Evolutionary conservation across 2,797 vertebrate genomes (phyloP).

Genomic region (Rhinoraja longicauda): DNA sequence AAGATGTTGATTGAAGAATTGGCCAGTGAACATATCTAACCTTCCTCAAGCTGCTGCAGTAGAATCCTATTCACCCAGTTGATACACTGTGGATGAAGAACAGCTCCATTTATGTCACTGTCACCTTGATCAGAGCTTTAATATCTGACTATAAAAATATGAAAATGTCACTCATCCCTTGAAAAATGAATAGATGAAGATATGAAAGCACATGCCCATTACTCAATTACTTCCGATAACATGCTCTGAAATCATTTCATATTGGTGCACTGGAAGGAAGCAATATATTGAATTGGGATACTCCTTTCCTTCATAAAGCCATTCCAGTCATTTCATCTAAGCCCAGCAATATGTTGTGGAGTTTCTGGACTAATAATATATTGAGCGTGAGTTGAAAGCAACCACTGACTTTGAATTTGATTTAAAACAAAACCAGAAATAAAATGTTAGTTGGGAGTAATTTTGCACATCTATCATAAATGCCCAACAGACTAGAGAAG

Average conservation of each 20-base stretch:
- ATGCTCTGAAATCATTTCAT: neutral
- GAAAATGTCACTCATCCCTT: neutral
- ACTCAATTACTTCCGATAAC: neutral
- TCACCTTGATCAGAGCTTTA: neutral
- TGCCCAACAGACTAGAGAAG: no score
- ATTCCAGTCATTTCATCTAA: no score
- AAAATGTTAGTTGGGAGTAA: no score
- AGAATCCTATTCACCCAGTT: neutral
- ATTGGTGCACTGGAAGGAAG: neutral
- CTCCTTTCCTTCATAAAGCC: no score
- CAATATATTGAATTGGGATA: neutral
- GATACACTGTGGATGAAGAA: neutral
- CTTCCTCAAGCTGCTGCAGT: neutral
- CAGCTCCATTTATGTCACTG: neutral
- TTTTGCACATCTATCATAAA: no score
- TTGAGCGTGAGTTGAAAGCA: no score
- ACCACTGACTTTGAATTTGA: no score
- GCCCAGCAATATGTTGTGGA: no score
- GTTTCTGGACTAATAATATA: no score
- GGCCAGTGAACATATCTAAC: neutral
- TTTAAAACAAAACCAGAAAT: no score
- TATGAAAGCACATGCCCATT: neutral
- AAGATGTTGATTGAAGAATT: neutral
- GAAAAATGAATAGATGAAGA: neutral
- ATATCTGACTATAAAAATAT: neutral